phyloP scores from a whole-genome alignment of 2,113 vertebrate genomes.

The Phocoena phocoena region DNA sequence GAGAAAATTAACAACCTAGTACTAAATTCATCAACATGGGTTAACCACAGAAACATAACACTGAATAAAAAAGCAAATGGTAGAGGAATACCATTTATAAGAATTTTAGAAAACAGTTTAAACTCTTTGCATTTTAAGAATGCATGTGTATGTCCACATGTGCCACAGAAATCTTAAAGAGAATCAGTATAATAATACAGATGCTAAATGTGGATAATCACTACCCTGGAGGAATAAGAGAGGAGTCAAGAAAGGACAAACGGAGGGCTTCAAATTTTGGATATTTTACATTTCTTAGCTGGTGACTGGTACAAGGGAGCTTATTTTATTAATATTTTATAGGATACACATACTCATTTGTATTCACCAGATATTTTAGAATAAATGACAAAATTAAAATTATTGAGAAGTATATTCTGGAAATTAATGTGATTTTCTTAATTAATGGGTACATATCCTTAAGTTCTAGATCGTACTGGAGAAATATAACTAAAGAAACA shows the following conservation, averaged over 20 bases:
- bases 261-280: background rate
- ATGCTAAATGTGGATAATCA: background rate
- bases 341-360: background rate
- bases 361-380: constrained; percentile 49
- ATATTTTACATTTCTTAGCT: background rate
- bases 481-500: constrained; percentile 44
- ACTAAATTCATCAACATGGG: background rate
- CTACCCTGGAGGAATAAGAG: background rate
- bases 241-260: background rate
- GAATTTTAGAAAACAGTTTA: background rate
- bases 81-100: background rate
- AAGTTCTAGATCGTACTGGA: constrained; percentile 27
- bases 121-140: constrained; percentile 4
- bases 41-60: background rate
- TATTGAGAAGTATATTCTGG: constrained; percentile 10
- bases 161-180: background rate
- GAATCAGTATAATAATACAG: background rate
- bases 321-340: constrained; percentile 48
- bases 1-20: background rate
- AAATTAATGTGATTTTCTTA: constrained; percentile 59
- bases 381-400: constrained; percentile 35
- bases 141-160: background rate
- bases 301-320: background rate
- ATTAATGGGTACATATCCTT: constrained; percentile 14
- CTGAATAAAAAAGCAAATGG: background rate